Conservation (phyloP, 2,797 vertebrate species). For the Carcharodon carcharias region DNA sequence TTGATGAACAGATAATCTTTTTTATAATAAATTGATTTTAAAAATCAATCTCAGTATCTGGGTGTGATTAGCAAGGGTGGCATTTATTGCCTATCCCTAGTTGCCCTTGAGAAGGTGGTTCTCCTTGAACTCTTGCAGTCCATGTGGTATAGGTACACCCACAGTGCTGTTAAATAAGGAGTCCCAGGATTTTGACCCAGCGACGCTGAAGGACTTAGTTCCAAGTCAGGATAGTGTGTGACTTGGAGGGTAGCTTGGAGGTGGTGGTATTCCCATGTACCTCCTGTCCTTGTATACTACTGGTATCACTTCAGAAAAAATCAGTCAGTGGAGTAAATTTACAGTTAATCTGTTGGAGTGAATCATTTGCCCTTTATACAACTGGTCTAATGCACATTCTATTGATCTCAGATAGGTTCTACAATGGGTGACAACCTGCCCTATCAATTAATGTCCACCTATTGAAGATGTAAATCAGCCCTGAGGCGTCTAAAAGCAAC, state of each 20-base stretch:
- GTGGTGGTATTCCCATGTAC: neutral
- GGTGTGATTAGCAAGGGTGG: neutral
- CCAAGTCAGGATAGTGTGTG: neutral
- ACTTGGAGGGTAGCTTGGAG: neutral
- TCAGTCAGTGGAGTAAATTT: neutral
- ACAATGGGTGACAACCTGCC: neutral
- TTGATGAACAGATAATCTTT: neutral
- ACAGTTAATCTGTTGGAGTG: neutral
- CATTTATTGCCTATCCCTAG: neutral
- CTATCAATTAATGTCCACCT: neutral
- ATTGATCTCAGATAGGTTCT: neutral
- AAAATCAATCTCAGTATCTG: neutral
- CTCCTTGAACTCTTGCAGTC: neutral
- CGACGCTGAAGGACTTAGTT: neutral
- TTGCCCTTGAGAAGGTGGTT: neutral
- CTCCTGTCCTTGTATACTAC: neutral
- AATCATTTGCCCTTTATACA: no score
- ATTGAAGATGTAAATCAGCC: neutral
- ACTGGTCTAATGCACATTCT: neutral
- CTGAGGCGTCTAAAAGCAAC: neutral
- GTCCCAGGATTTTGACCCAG: neutral
- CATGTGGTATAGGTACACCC: neutral
- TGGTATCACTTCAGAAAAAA: neutral
- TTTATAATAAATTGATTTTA: neutral
- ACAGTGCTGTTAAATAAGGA: neutral